Base-by-base conservation (phyloP, 2,113 vertebrate genomes). In the Seriola aureovittata region DNA sequence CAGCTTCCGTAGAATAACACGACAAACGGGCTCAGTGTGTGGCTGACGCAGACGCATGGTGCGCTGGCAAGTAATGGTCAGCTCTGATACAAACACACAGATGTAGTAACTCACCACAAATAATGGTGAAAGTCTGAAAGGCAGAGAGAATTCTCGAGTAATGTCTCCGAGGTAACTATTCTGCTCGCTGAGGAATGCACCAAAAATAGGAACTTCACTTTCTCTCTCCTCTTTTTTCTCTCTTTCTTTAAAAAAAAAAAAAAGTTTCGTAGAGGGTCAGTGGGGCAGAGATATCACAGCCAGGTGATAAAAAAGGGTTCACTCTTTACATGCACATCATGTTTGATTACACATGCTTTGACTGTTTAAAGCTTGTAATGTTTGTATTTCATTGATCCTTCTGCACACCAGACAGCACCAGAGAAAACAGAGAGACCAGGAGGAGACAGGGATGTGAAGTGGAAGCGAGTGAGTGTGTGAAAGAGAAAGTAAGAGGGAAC, bases 1-100 rank as follows among this genome's bases (percentile, higher is more conserved):
- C 78, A 86, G 90, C 90, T 93, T 93, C 92, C 85, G 73, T 88
- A 91, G 89, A 93, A 95, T 88, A 95, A 95, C 92, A 94, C 6
- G 34, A 92, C 85, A 80, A 29, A 89, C 89, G 82, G 80, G 78
- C 84, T 85, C 88, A 85, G 85, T 87, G 85, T 90, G 86, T 78
- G 88, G 82, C 88, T 95, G 95, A 95, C 91, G 93, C 92, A 94
- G 88, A 87, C 65, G 52, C 71, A 85, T 21, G 75, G 78, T 85
- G 84, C 71, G 84, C 85, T 88, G 88, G 93, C 86, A 89, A 90
- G 91, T 86, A 64, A 85, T 73, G 85, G 86, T 90, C 90, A 89
- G 89, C 80, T 65, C 87, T 85, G 92, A 91, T 86, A 89, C 80
- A 73, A 44, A 74, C 78, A 82, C 64, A 69, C 73, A 75, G 29